Conservation (phyloP, 2,888 invertebrate genomes). For the Xestia c-nigrum region DNA sequence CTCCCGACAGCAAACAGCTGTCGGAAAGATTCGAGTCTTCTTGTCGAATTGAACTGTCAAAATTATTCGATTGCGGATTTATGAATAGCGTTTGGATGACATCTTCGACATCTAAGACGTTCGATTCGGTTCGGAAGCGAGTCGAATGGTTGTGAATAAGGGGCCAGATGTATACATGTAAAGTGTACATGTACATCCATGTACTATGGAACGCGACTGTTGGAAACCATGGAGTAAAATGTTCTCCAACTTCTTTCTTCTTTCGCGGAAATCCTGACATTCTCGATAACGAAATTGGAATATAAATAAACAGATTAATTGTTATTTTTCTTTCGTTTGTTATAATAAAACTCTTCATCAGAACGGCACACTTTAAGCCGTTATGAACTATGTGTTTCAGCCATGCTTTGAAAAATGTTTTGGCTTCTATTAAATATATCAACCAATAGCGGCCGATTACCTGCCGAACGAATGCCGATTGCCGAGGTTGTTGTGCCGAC, state of each 20-base stretch:
- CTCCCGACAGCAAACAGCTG: no score
- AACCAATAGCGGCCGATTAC: neutral
- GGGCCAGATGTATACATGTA: neutral
- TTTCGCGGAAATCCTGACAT: neutral
- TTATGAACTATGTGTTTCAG: neutral
- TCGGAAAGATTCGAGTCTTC: no score
- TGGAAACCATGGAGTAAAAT: neutral
- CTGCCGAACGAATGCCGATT: neutral
- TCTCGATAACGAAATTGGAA: neutral
- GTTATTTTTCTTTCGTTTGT: neutral
- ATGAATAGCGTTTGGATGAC: no score
- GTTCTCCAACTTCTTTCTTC: neutral
- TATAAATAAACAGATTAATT: neutral
- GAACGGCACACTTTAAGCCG: neutral
- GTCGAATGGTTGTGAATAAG: no score
- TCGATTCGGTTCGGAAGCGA: no score
- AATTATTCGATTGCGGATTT: no score
- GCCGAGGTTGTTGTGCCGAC: slow-evolving; percentile 47
- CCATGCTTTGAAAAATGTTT: neutral
- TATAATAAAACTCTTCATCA: neutral
- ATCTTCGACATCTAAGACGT: no score
- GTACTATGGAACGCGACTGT: neutral
- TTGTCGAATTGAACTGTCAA: no score
- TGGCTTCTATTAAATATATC: neutral
- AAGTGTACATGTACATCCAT: no score